Base-by-base conservation (phyloP, 2,113 vertebrate genomes). In the Lepus europaeus region DNA sequence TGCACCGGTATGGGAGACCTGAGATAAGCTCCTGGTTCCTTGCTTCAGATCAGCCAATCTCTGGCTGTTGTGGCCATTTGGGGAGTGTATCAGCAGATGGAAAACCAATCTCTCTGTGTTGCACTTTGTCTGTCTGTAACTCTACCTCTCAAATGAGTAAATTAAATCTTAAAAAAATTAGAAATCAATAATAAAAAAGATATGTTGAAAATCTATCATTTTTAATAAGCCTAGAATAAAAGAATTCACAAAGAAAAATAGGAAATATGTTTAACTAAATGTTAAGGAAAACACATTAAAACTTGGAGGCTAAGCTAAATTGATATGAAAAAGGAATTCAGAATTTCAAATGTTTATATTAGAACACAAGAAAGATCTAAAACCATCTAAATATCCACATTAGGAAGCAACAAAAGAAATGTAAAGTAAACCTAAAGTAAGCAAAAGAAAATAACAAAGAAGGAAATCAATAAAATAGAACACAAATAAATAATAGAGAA, bases 301-400 rank as follows among this genome's bases (percentile, higher is more conserved):
- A 76, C 69, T 72, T 22, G 3, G 22, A 27, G 17, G 68, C 25
- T 70, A 2, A 70, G 13, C 25, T 84, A 51, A 88, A 33, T 53
- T 36, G 53, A 5, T 56, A 70, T 77, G 59, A 96, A 94, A 31
- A 89, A 29, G 36, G 91, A 80, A 89, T 76, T 89, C 20, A 61
- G 29, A n/a, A 73, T 13, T 73, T 79, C 74, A 64, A 56, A 76
- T 31, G n/a, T 77, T 22, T 87, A 25, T 53, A 63, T 59, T 31
- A 87, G 45, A 76, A 94, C 72, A 66, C 11, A 94, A 91, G 63
- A 74, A 92, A 85, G 17, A 53, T 27, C 63, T 86, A 82, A 80
- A 92, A 80, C 66, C 20, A 64, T 77, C 45, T 90, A 61, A 81
- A 45, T 5, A 64, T 56, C 8, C 12, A 63, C 27, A 70, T 86